phyloP scores from a whole-genome alignment of 37 sponge, comb jelly and placozoan species.

The Petrosia ficiformis region DNA sequence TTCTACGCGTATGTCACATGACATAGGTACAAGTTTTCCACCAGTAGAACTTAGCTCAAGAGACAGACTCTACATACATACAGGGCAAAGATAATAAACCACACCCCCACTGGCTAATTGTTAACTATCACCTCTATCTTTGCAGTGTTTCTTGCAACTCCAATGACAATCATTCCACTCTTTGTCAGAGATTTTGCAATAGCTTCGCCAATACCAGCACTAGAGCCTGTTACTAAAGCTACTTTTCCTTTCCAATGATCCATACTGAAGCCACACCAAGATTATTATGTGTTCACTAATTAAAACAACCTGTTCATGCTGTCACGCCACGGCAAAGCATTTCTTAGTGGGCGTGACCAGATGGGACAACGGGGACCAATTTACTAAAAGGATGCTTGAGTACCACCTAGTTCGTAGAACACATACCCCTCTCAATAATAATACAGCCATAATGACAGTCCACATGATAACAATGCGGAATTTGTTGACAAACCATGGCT shows the following conservation, averaged over 20 bases:
- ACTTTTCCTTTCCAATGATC: slow-evolving; percentile 30
- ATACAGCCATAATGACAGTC: no score
- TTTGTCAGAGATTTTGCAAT: slow-evolving; percentile 3
- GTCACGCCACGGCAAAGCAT: no score
- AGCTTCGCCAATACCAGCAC: slow-evolving; percentile 19
- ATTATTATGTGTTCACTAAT: no score
- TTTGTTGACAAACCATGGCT: no score
- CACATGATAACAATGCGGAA: no score
- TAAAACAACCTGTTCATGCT: no score
- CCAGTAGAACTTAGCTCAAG: slow-evolving; percentile 13
- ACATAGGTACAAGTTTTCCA: slow-evolving; percentile 62
- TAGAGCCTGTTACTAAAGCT: slow-evolving; percentile 31
- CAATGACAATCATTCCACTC: slow-evolving; percentile 20
- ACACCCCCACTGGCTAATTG: no score
- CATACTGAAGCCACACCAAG: background rate
- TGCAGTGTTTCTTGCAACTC: slow-evolving; percentile 6
- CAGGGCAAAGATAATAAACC: background rate
- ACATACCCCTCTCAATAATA: no score
- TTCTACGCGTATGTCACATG: slow-evolving; percentile 80
- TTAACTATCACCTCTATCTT: slow-evolving; percentile 25
- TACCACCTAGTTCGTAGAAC: no score
- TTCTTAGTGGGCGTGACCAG: no score
- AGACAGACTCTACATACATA: slow-evolving; percentile 29
- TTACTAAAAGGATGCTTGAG: no score
- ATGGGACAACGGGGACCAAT: no score